Evolutionary conservation across 2,888 invertebrate species (phyloP).

Genomic region (Amblyjoppa fuscipennis): DNA sequence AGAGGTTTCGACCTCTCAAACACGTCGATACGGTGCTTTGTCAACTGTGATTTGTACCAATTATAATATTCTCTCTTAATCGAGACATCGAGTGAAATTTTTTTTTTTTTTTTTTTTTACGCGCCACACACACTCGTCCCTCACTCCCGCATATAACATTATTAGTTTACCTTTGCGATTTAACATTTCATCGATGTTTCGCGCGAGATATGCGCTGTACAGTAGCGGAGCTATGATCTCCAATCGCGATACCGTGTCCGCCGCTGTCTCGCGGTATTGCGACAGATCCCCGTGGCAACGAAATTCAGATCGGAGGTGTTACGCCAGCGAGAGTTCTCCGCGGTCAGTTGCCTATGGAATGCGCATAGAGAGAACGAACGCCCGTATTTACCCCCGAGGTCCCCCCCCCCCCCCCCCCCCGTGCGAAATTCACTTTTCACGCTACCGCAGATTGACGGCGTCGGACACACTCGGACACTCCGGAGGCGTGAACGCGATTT

Average conservation of each 20-base stretch:
- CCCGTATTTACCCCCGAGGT: neutral
- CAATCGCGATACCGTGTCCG: constrained; percentile 49
- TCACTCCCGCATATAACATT: constrained; percentile 14
- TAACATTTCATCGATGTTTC: constrained; percentile 33
- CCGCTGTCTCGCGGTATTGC: constrained; percentile 57
- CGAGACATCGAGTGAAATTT: neutral
- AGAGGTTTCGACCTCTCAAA: neutral
- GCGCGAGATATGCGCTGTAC: neutral
- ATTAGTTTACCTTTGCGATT: constrained; percentile 13
- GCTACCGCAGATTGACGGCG: constrained; percentile 42
- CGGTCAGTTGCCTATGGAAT: constrained; percentile 73
- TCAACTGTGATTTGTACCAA: neutral
- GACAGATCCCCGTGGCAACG: constrained; percentile 66
- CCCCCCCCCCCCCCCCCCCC: neutral
- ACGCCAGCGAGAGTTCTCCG: constrained; percentile 70
- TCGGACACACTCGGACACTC: neutral
- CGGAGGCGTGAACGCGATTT: neutral
- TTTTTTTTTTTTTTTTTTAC: neutral
- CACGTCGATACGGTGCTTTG: neutral
- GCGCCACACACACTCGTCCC: neutral
- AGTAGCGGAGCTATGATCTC: constrained; percentile 30
- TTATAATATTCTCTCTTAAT: constrained; percentile 30
- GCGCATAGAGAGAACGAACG: constrained; percentile 60
- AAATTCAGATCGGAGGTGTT: constrained; percentile 70
- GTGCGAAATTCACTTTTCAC: constrained; percentile 63